phyloP scores from a whole-genome alignment of 2,888 invertebrate species.

The Dorcus parallelipipedus region DNA sequence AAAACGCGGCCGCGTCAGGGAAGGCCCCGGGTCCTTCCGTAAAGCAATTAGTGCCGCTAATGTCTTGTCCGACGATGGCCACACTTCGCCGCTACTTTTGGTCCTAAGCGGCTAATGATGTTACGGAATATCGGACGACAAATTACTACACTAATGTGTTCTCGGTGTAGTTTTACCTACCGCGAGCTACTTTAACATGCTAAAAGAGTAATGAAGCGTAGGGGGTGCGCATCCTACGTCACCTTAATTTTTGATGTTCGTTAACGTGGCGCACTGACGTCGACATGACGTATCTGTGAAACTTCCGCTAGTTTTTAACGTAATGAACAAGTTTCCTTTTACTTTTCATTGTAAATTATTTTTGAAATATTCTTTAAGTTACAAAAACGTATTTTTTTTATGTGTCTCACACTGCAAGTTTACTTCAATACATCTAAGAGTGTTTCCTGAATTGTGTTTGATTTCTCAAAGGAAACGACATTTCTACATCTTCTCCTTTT shows the following conservation, averaged over 20 bases:
- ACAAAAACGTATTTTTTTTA: too few relatives aligned
- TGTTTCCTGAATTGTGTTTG: too few relatives aligned
- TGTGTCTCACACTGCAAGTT: too few relatives aligned
- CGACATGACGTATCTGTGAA: conserved; percentile 5
- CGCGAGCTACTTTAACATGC: neutral
- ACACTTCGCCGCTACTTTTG: conserved; percentile 16
- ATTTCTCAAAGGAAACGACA: too few relatives aligned
- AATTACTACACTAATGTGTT: conserved; percentile 11
- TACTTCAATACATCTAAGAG: too few relatives aligned
- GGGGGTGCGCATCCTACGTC: conserved; percentile 5
- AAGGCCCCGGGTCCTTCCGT: conserved; percentile 13
- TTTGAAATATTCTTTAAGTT: too few relatives aligned
- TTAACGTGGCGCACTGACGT: neutral
- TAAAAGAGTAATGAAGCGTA: conserved; percentile 16
- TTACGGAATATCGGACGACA: conserved; percentile 12
- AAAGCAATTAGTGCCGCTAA: conserved; percentile 21
- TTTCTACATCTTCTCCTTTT: too few relatives aligned
- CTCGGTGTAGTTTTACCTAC: conserved; percentile 3
- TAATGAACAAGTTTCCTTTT: conserved; percentile 6
- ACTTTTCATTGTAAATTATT: too few relatives aligned
- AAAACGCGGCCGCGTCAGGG: conserved; percentile 5
- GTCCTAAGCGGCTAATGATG: conserved; percentile 20
- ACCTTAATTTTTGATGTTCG: conserved; percentile 15
- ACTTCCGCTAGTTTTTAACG: conserved; percentile 3
- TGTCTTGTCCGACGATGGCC: conserved; percentile 19